Base-by-base conservation (phyloP, 2,888 invertebrate genomes). In the Gari tellinella region DNA sequence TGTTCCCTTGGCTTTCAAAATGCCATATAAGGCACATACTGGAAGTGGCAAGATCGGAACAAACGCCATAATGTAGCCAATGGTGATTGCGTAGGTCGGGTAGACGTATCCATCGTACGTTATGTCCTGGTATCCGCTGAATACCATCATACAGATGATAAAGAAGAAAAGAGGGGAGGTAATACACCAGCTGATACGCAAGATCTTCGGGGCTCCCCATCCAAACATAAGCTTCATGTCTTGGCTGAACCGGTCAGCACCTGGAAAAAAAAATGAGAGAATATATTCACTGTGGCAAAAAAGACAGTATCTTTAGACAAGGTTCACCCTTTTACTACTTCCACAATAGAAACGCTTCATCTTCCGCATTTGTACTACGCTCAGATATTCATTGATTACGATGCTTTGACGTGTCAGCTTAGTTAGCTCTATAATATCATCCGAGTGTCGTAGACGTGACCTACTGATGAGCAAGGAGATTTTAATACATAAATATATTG, bases 141-240 rank as follows among this genome's bases (percentile, higher is more conserved):
- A 19, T 17, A 76, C 52, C 21, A 64, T 45, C 10, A 76, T 40
- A 38, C 70, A 67, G 17, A 67, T 51, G 21, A 64, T 37, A 23
- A 70, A 45, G 31, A 78, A 56, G n/a, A 51, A 51, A 12, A 49
- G 5, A 0, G 75, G 80, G 5, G 80, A 72, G 0, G 72, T 53
- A 21, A 80, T 40, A 43, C 80, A 80, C 80, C 80, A 75, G 38
- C 72, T 72, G 7, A 80, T 31, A 0, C 80, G 52, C n/a, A 75
- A 37, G 14, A 66, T 2, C 14, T 67, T 43, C 12, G 80, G 80
- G 4, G 65, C 69, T 10, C 61, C 55, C 21, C 69, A 66, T 12
- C 80, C 75, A 1, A 80, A 31, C 80, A 80, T 80, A 31, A 80
- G 25, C 63, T 56, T 49, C 49, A 80, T 66, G 53, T 80, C 80